phyloP scores from a whole-genome alignment of 53 echinoderm and acorn worm species.

The Stichopus horrens region DNA sequence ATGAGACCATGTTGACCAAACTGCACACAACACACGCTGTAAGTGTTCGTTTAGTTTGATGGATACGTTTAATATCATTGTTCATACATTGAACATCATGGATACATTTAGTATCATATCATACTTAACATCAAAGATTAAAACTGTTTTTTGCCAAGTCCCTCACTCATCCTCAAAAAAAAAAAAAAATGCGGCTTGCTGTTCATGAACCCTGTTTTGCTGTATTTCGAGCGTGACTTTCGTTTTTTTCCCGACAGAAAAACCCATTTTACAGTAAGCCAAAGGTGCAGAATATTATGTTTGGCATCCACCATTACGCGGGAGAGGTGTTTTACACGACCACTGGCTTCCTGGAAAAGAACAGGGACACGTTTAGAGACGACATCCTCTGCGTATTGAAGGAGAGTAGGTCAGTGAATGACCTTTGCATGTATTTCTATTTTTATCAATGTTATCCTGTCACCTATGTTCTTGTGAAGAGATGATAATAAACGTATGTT shows the following conservation, averaged over 20 bases:
- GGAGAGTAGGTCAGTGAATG: conserved; percentile 84
- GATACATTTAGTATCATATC: too few relatives aligned
- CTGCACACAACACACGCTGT: conserved; percentile 90
- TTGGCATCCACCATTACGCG: conserved; percentile 96
- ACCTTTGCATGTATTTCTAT: not conserved
- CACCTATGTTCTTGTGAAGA: too few relatives aligned
- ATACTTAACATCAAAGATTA: not conserved
- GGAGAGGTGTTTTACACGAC: conserved; percentile 92
- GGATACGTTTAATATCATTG: too few relatives aligned
- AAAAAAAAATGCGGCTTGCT: not conserved
- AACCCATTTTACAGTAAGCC: conserved; percentile 94
- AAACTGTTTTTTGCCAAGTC: not conserved
- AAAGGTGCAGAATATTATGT: conserved; percentile 69
- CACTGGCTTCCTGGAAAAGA: conserved; percentile 95
- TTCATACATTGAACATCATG: too few relatives aligned
- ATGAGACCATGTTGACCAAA: conserved; percentile 85
- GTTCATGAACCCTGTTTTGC: not conserved
- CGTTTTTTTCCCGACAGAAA: conserved; percentile 61
- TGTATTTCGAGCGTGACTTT: not conserved
- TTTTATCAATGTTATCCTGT: too few relatives aligned
- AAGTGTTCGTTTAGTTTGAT: conserved; percentile 33
- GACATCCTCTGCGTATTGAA: conserved; percentile 82
- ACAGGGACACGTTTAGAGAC: conserved; percentile 93
- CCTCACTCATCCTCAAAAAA: not conserved
- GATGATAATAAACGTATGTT: too few relatives aligned